Conservation (phyloP, 2,797 vertebrate species). For the Scleropages formosus region DNA sequence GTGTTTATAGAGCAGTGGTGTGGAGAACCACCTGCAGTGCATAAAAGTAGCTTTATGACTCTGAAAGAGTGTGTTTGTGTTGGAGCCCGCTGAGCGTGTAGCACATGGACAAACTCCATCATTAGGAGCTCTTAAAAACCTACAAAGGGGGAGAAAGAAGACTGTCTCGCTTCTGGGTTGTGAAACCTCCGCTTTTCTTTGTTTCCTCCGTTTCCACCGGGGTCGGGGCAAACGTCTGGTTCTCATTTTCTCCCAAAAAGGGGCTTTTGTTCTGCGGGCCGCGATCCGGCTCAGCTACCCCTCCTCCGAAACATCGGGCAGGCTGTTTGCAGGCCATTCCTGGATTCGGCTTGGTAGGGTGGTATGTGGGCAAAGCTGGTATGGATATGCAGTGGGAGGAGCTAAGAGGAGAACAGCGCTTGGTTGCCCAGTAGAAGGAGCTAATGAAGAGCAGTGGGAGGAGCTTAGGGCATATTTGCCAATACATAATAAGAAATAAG, state of each 20-base stretch:
- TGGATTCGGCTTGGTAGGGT: slow-evolving; percentile 39
- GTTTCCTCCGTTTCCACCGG: slow-evolving; percentile 46
- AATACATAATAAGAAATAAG: too few species aligned
- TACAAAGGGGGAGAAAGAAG: neutral
- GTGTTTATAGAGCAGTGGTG: too few species aligned
- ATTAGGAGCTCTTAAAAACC: neutral
- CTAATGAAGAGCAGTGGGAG: neutral
- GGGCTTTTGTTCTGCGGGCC: slow-evolving; percentile 65
- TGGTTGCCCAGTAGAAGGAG: neutral
- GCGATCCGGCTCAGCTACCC: slow-evolving; percentile 33
- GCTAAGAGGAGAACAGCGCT: neutral
- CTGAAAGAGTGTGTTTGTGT: neutral
- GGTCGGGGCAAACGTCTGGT: slow-evolving; percentile 46
- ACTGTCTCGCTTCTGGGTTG: slow-evolving; percentile 49
- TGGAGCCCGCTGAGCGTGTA: neutral
- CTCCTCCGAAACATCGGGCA: too few species aligned
- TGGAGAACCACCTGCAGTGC: neutral
- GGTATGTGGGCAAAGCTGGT: neutral
- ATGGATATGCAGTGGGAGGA: neutral
- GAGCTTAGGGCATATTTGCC: too few species aligned
- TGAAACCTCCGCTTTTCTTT: slow-evolving; percentile 50
- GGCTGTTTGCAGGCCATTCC: too few species aligned
- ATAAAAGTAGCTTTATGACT: slow-evolving; percentile 38
- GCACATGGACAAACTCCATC: slow-evolving; percentile 11
- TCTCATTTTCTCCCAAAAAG: slow-evolving; percentile 68